phyloP scores from a whole-genome alignment of 2,888 invertebrate species.

The Apamea anceps region DNA sequence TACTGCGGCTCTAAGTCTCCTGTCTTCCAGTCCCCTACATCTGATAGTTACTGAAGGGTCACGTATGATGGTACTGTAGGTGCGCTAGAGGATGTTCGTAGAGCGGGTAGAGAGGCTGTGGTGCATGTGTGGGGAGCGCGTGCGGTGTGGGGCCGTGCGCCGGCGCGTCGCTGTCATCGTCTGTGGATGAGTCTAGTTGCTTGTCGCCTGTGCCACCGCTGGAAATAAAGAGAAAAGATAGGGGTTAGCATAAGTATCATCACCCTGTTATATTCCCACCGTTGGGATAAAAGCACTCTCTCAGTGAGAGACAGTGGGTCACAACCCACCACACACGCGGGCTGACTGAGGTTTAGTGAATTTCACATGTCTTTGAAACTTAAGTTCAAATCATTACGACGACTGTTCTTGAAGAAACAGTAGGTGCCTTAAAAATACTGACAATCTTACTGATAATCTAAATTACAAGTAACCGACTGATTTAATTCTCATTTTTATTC shows the following conservation, averaged over 20 bases:
- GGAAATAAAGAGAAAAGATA: conserved; percentile 65
- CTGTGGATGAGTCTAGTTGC: conserved; percentile 86
- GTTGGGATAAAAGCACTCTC: neutral
- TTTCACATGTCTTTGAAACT: neutral
- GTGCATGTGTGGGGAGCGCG: conserved; percentile 73
- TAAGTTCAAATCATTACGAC: neutral
- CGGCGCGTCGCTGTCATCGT: conserved; percentile 86
- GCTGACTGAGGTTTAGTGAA: neutral
- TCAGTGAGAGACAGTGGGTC: neutral
- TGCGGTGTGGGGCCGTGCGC: conserved; percentile 72
- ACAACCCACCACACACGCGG: neutral
- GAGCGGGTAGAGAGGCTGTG: conserved; percentile 83
- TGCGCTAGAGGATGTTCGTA: conserved; percentile 87
- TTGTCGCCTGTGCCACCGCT: conserved; percentile 85
- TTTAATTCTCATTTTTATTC: neutral
- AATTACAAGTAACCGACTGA: neutral
- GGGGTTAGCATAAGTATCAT: neutral
- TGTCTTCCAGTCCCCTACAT: neutral
- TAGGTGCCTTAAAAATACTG: neutral
- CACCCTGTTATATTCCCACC: too few relatives aligned
- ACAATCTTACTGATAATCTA: neutral
- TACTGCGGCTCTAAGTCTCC: neutral
- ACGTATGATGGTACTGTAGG: conserved; percentile 86
- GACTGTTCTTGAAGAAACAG: neutral
- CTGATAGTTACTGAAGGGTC: conserved; percentile 67